These are phyloP conservation scores for Artemia sp. DNA, from an alignment of 2,888 invertebrate genomes.

Conservation along the genomic window DNA sequence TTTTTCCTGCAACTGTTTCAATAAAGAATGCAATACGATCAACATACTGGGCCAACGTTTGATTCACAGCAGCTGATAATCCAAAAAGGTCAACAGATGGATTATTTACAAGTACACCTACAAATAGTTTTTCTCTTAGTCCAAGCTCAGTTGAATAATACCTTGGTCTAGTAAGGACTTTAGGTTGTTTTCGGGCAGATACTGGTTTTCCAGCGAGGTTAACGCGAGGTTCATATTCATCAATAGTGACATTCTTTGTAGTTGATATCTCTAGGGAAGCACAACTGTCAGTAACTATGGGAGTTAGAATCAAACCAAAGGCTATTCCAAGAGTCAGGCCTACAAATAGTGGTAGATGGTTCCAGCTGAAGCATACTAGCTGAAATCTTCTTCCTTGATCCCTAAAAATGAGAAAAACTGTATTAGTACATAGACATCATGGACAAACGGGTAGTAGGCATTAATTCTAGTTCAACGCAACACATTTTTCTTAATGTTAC, in stretches of 20 bases:
- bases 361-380: not conserved
- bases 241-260: slow-evolving; percentile 24
- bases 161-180: slow-evolving; percentile 58
- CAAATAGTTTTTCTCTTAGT: slow-evolving; percentile 69
- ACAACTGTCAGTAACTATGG: slow-evolving; percentile 28
- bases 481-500: not conserved
- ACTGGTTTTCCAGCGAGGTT: slow-evolving; percentile 36
- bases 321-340: slow-evolving; percentile 41
- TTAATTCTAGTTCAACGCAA: not conserved
- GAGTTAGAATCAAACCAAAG: slow-evolving; percentile 38
- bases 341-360: slow-evolving; percentile 36
- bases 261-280: not conserved
- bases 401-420: no score
- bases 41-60: slow-evolving; percentile 63
- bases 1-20: slow-evolving; percentile 35
- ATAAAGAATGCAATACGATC: slow-evolving; percentile 69
- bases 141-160: slow-evolving; percentile 91
- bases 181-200: slow-evolving; percentile 36
- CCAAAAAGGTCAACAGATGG: slow-evolving; percentile 53
- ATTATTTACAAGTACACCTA: slow-evolving; percentile 63
- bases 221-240: slow-evolving; percentile 36
- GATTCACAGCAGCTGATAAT: slow-evolving; percentile 55
- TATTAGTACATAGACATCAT: no score
- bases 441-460: not conserved
- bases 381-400: no score